Base-by-base conservation (phyloP, 1,140 invertebrate species). In the Notospermus geniculatus region DNA sequence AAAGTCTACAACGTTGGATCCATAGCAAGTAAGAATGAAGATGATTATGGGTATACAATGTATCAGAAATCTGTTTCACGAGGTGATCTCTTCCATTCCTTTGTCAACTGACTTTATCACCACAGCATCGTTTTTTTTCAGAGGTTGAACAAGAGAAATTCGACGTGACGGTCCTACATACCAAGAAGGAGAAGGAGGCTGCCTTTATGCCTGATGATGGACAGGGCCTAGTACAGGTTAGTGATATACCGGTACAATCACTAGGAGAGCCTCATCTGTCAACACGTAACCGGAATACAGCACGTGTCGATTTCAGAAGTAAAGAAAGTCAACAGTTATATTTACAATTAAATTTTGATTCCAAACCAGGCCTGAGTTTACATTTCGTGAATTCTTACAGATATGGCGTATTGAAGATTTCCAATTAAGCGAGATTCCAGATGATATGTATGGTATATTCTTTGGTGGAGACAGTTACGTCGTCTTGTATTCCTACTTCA, bases 161-260 rank as follows among this genome's bases (percentile, higher is more conserved):
- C 53, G 61, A 71, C 39, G 54, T 54, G 2, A 53, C 36, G 13
- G 25, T 52, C 0, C 59, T 69, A 0, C 67, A 71, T 57, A 59
- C 30, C 4, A 50, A 30, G 2, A 59, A 61, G 23, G 15, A 23
- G 0, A 45, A 80, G 0, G 88, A 87, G 1, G 77, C 86, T 45
- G 87, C 87, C 1, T 89, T 88, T 71, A 88, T 90, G 85, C 89
- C 89, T 1, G 89, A 91, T 75, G 83, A 87, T 70, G 89, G 88
- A 1, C 70, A 81, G 19, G 88, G 88, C 0, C 69, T 80, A 17
- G 73, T 84, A 64, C 79, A 86, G 72, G 76, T 85, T 50, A 59
- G 56, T 60, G 22, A n/a, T n/a, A 19, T 84, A 60, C 59, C 66
- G 81, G n/a, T 56, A n/a, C n/a, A n/a, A n/a, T n/a, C n/a, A n/a